A percentile compares a stretch with the other conserved stretches of the same genome.
These are phyloP conservation scores for Orgyia antiqua DNA, from an alignment of 2,888 invertebrate genomes.

Conservation along the genomic window DNA sequence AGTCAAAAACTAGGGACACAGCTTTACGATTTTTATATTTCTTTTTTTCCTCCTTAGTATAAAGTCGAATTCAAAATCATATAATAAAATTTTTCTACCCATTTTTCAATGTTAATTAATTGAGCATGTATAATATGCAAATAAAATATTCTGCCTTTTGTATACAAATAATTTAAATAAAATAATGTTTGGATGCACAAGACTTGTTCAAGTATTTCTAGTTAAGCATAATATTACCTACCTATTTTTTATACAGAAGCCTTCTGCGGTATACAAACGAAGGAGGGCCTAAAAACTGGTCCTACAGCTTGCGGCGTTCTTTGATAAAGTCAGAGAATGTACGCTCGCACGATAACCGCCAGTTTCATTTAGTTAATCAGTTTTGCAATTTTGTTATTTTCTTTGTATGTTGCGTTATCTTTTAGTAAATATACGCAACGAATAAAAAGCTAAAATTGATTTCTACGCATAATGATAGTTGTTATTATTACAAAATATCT, in stretches of 20 bases:
- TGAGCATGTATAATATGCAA: slow-evolving; percentile 8
- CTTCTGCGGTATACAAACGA: slow-evolving; percentile 45
- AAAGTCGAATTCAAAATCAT: too few species aligned
- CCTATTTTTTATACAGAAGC: slow-evolving; percentile 39
- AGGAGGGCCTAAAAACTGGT: slow-evolving; percentile 50
- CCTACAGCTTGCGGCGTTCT: slow-evolving; percentile 43
- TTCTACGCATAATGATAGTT: background rate
- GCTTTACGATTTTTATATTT: too few species aligned
- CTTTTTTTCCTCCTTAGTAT: too few species aligned
- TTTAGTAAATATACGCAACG: too few species aligned
- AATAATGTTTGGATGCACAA: slow-evolving; percentile 21
- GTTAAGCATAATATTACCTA: slow-evolving; percentile 28
- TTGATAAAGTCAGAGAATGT: slow-evolving; percentile 38
- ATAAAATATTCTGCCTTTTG: slow-evolving; percentile 9
- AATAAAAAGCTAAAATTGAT: background rate
- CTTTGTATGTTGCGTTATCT: slow-evolving; percentile 6
- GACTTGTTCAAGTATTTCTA: slow-evolving; percentile 21
- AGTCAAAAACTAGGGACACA: too few species aligned
- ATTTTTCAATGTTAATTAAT: background rate
- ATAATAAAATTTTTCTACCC: background rate
- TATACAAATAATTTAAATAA: slow-evolving; percentile 14
- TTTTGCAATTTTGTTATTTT: slow-evolving; percentile 23
- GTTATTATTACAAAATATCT: slow-evolving; percentile 7
- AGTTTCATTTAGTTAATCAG: slow-evolving; percentile 45
- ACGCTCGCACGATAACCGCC: slow-evolving; percentile 36